Evolutionary conservation across 2,888 invertebrate genomes (phyloP), one percentile per base, ranked within the genome.

Genomic region (Drosophila parthenogenetica): DNA sequence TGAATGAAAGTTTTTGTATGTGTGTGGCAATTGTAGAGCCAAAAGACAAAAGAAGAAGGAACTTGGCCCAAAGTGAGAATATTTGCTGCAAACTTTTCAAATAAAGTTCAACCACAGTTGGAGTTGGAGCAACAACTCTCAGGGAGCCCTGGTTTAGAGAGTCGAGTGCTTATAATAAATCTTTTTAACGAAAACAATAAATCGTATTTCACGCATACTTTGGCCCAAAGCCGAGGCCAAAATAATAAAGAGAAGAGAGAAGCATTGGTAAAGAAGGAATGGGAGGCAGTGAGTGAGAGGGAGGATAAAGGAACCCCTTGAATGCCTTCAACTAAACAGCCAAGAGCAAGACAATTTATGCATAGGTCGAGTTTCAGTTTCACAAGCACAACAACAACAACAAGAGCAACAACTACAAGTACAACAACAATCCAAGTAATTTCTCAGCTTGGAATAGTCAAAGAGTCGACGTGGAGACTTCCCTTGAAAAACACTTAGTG

Each of bases 131-230:
- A 51, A 29, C 25, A 22, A 32, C 22, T 58, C 35, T 22, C 16
- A 22, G 25, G 17, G 40, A 40, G 46, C 11, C 11, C 51, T 40
- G 50, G 50, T 53, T 64, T 54, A n/a, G 54, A 54, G 65, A 66
- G 63, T 66, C 49, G 55, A 69, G 61, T 69, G 67, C 54, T 64
- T 71, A 62, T 80, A 85, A 86, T 87, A 86, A 86, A 86, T 86
- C 87, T 86, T 82, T 87, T 82, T 71, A 80, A 75, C 85, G 81
- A 87, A 85, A 85, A 86, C 87, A 86, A 86, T 86, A 83, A 87
- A 81, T 84, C 86, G 84, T 77, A 84, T 88, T 81, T 79, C 73
- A 87, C 81, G 84, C 83, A 82, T 81, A 81, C 87, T 81, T 74
- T 82, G 72, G 72, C 80, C 64, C 80, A 69, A 72, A 76, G 61